Evolutionary conservation across 2,797 vertebrate genomes (phyloP).

Genomic region (Pygocentrus nattereri): DNA sequence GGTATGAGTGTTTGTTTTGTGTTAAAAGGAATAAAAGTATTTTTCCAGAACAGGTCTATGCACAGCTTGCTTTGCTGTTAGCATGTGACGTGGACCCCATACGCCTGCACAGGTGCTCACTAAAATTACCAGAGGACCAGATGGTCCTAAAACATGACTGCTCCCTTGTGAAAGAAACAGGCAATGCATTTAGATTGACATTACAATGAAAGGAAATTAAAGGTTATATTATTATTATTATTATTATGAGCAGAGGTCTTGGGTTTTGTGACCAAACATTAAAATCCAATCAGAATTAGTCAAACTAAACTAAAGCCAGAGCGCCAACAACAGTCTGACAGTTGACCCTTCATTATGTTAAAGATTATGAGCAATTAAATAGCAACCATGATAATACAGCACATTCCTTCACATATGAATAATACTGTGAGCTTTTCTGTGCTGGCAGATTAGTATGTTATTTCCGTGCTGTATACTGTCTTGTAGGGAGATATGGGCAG

Average conservation of each 20-base stretch:
- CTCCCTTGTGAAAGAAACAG: constrained; percentile 32
- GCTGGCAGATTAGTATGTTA: constrained; percentile 18
- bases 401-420: neutral
- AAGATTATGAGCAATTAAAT: constrained; percentile 15
- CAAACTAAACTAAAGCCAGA: neutral
- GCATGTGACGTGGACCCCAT: constrained; percentile 68
- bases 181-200: neutral
- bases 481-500: constrained; percentile 45
- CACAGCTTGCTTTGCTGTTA: constrained; percentile 78
- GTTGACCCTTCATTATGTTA: neutral
- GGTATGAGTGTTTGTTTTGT: neutral
- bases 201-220: neutral
- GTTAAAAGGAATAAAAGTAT: constrained; percentile 68
- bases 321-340: neutral
- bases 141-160: constrained; percentile 81
- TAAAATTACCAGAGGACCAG: constrained; percentile 80
- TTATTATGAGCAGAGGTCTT: neutral
- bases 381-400: neutral
- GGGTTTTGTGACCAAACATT: neutral
- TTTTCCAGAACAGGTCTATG: constrained; percentile 73
- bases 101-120: constrained; percentile 73
- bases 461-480: constrained; percentile 33
- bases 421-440: neutral
- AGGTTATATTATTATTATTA: neutral
- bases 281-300: neutral